These are phyloP conservation scores for Caenorhabditis sp. DNA, from an alignment of 2,888 invertebrate species.

Conservation along the genomic window DNA sequence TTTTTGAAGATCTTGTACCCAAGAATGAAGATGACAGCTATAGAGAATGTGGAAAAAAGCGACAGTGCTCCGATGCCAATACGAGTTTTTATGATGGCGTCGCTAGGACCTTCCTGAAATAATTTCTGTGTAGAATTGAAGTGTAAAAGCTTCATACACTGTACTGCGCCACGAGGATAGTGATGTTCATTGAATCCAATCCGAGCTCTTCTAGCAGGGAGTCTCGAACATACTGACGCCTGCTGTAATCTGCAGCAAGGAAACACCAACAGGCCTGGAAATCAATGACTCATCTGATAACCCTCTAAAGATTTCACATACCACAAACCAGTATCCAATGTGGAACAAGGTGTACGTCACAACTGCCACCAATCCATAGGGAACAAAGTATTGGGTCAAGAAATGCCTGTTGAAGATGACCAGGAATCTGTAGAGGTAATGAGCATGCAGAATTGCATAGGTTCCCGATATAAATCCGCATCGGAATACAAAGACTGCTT, in stretches of 20 bases:
- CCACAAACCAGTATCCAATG: neutral
- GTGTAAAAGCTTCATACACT: too few species aligned
- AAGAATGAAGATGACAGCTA: conserved; percentile 16
- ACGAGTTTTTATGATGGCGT: conserved; percentile 14
- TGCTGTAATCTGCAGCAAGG: conserved; percentile 13
- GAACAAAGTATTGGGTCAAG: neutral
- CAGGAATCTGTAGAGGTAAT: conserved; percentile 15
- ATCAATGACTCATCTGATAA: too few species aligned
- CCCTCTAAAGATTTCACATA: too few species aligned
- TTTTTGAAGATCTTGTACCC: conserved; percentile 23
- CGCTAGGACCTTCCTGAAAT: conserved; percentile 24
- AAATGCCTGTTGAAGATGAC: conserved; percentile 7
- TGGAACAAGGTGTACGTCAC: neutral
- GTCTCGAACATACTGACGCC: conserved; percentile 6
- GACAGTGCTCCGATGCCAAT: conserved; percentile 25
- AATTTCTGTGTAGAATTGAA: neutral
- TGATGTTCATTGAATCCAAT: conserved; percentile 18
- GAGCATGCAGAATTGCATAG: conserved; percentile 10
- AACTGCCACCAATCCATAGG: neutral
- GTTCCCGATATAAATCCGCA: conserved; percentile 14
- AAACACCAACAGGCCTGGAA: conserved; percentile 18
- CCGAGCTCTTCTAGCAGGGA: neutral
- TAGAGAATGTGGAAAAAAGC: conserved; percentile 14
- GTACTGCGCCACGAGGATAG: conserved; percentile 29
- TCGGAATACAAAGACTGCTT: neutral